Evolutionary conservation across 2,113 vertebrate species (phyloP), one percentile per base, ranked within the genome.

Genomic region (Hiodon alosoides): DNA sequence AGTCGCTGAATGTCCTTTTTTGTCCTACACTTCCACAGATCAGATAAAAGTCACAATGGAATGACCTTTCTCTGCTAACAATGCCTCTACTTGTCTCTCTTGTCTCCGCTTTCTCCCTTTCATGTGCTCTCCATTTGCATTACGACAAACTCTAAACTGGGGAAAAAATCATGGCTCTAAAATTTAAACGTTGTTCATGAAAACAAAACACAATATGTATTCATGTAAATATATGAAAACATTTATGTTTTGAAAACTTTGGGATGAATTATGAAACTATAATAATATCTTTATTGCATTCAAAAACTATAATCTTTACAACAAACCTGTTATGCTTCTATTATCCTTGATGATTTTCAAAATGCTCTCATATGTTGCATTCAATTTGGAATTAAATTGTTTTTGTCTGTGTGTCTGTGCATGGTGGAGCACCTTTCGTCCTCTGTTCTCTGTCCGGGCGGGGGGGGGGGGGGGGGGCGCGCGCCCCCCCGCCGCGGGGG

Each of bases 51-150:
- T 31, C 31, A 31, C 31, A 31, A 31, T 59, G 7, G 14, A 59
- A 59, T 51, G 9, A n/a, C 16, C 14, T 8, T 13, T 16, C 53
- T 9, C 3, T 5, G 52, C 7, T 57, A 54, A 17, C 51, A 51
- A 54, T 73, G 58, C 79, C 81, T 78, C 78, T 76, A 87, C 74
- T 77, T 85, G 67, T 85, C 77, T 79, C 14, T 81, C 84, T 83
- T 85, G 79, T 84, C 85, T 86, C 85, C 86, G 86, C 73, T 74
- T 80, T 85, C 83, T 84, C 50, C 78, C 84, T 83, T 79, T 82
- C 47, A 48, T 73, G 48, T 58, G 69, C 81, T 79, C 69, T 79
- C 8, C 59, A 14, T 60, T 51, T 69, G 75, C 51, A 31, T 31
- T 31, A 31, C 31, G 31, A 31, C 31, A 31, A 31, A 31, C 31